Evolutionary conservation across 2,888 invertebrate species (phyloP), one percentile per base, ranked within the genome.

Genomic region (Formica aserva): DNA sequence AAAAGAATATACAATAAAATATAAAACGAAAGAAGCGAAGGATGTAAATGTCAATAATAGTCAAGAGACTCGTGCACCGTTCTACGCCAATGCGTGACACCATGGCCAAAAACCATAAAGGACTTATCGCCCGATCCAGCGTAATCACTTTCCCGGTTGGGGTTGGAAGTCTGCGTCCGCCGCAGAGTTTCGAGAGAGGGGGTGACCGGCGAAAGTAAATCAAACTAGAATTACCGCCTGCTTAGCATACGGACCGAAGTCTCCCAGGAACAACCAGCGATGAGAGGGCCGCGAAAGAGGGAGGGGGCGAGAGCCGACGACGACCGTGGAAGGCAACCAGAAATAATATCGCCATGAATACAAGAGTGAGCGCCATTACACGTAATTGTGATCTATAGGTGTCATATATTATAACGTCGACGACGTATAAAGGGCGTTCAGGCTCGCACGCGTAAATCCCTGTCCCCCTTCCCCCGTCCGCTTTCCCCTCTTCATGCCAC

Each of bases 351-450:
- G 91, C 93, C 93, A 91, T 92, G 92, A 93, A 93, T 93, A 93
- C 93, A 92, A 93, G 93, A 93, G 93, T 93, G 92, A 91, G 91
- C 91, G 92, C 93, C 92, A 94, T 94, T 94, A 94, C 92, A 91
- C 92, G 92, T 94, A 94, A 94, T 94, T 94, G 93, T 94, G 94
- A 94, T 94, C 94, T 94, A 94, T 93, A 92, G 92, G 93, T 87
- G 92, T 90, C 92, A 93, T 94, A 94, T 92, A 93, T 92, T 92
- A 94, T 90, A 88, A 86, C 90, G 91, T 90, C 90, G 90, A 91
- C 91, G 93, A 93, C 92, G 92, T 92, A 92, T 92, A 92, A 93
- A 93, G 93, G 92, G 93, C 91, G 91, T 92, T 91, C 90, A 88
- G 90, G 86, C 88, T 90, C 91, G 90, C 90, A 89, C 89, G 90